Percentiles rank a stretch among this genome's conserved stretches.
phyloP scores from a whole-genome alignment of 2,797 vertebrate species.

The Schizopygopsis pylzovi region DNA sequence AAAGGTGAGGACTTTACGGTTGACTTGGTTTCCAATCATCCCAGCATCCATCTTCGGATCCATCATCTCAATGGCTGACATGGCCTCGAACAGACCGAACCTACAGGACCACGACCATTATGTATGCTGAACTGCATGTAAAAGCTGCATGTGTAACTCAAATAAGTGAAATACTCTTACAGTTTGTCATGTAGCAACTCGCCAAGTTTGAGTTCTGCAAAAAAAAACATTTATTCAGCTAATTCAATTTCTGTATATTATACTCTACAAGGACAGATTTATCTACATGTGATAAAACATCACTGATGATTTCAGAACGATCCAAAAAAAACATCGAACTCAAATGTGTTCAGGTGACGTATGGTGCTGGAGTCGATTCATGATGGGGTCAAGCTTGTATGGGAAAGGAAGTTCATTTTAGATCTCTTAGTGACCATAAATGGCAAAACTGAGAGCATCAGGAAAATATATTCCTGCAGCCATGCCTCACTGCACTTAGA shows the following conservation, averaged over 20 bases:
- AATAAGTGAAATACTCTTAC: conserved; percentile 80
- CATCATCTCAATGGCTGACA: conserved; percentile 99
- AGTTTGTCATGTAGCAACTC: conserved; percentile 98
- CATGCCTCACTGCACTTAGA: background rate
- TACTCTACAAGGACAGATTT: background rate
- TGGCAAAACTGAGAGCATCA: background rate
- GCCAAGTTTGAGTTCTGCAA: conserved; percentile 92
- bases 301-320: background rate
- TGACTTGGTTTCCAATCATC: conserved; percentile 99
- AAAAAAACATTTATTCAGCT: background rate
- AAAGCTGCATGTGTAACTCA: background rate
- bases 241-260: background rate
- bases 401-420: conserved; percentile 17
- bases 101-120: conserved; percentile 67
- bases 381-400: background rate
- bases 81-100: conserved; percentile 98
- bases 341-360: background rate
- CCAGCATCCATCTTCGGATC: conserved; percentile 99
- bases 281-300: background rate
- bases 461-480: background rate
- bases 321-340: background rate
- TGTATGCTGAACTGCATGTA: background rate
- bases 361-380: background rate
- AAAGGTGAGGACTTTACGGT: conserved; percentile 97
- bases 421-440: conserved; percentile 9